A percentile compares a stretch with the other conserved stretches of the same genome.
Conservation (phyloP, 1,140 invertebrate species). For the Drosophila nikananu region DNA sequence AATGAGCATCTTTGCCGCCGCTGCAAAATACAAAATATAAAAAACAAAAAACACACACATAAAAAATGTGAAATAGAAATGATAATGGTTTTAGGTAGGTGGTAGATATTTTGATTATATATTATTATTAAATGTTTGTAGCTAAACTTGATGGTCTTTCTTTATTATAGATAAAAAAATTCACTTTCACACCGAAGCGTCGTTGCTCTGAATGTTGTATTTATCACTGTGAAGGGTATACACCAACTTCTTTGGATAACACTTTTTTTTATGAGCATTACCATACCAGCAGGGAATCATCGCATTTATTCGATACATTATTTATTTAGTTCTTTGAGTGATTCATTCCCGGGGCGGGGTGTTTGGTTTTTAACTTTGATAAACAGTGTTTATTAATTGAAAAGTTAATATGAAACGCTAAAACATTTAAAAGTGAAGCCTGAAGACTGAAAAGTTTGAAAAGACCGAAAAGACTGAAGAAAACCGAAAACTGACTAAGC, state of each 20-base stretch:
- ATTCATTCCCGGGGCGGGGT: constrained; percentile 55
- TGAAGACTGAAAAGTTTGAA: neutral
- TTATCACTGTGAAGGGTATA: neutral
- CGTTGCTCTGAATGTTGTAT: neutral
- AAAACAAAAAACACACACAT: neutral
- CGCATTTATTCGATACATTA: constrained; percentile 68
- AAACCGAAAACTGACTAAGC: constrained; percentile 53
- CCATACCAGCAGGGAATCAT: constrained; percentile 74
- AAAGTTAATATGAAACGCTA: neutral
- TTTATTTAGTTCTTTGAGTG: constrained; percentile 29
- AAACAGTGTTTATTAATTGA: constrained; percentile 7
- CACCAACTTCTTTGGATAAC: neutral
- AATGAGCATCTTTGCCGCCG: constrained; percentile 75
- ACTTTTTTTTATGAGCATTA: constrained; percentile 33
- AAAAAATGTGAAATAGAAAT: neutral
- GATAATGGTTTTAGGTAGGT: neutral
- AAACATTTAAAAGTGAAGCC: neutral
- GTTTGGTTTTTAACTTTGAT: neutral
- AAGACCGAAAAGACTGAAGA: constrained; percentile 8
- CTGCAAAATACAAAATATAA: constrained; percentile 32
- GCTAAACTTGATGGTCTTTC: neutral
- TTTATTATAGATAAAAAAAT: too few relatives aligned
- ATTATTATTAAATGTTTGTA: neutral
- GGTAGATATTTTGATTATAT: neutral
- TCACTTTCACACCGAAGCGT: neutral